Evolutionary conservation across 2,797 vertebrate species (phyloP), one percentile per base, ranked within the genome.

Genomic region (Serranus cabrilla): DNA sequence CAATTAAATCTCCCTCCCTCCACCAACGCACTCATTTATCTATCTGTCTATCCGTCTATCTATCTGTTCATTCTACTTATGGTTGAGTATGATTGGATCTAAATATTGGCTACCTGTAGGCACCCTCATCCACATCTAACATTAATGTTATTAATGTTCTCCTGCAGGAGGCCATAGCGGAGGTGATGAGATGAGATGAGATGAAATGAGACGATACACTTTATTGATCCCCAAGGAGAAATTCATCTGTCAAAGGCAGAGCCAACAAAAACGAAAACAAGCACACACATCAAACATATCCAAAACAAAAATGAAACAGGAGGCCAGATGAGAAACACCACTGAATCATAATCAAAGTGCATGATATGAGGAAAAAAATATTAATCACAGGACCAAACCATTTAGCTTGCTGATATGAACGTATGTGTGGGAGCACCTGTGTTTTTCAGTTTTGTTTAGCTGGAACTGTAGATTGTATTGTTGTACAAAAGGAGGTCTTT

Each of bases 201-300:
- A 92, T 93, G 75, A 89, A 81, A 91, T 91, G 88, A 89, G 80
- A 91, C 60, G 80, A 89, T 85, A 87, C 79, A 77, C 67, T 87
- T 91, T 93, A 91, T 90, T 90, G 84, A 91, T 92, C 86, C 88
- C 89, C 71, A 78, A 87, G 83, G 91, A 78, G 74, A 86, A 79
- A 92, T 87, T 57, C 69, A 84, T 91, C 78, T 75, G 83, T 87
- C 88, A 85, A 57, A 84, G 73, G 65, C 71, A 87, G 78, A 52
- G 57, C 52, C 63, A 80, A 81, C 69, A 86, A 87, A 88, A 86
- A 82, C 25, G 54, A 83, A 84, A 88, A 72, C 43, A 84, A 84
- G 61, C 74, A 63, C 50, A 65, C 43, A 78, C 65, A 72, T 90
- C 66, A 87, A 86, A 79, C 43, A 56, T 65, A 76, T 77, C 74